Evolutionary conservation across 2,888 invertebrate species (phyloP), one percentile per base, ranked within the genome.

Genomic region (Chrysodeixis includens): DNA sequence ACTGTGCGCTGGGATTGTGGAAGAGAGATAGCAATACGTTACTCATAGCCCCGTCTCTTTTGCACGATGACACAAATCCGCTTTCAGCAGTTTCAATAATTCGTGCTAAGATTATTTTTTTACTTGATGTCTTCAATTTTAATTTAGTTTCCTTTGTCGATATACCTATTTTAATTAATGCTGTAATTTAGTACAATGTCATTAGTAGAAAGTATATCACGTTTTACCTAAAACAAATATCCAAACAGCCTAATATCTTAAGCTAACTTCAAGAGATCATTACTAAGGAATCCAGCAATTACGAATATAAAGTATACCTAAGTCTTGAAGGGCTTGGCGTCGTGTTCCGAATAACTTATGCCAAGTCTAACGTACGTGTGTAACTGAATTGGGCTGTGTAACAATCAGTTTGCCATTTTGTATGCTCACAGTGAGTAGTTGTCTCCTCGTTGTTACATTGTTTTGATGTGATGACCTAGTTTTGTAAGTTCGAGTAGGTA

Each of bases 311-410:
- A 70, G 64, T 79, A 49, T 20, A 64, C 32, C 52, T 61, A 64
- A 57, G 66, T 63, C 62, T 53, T 64, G 68, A 68, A 26, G 61
- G 55, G 62, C 51, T 70, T 64, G n/a, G 12, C 60, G 18, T 44
- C 78, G 75, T 80, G 78, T 14, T 30, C 56, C 59, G 78, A 79
- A 79, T 79, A 74, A 68, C 62, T 77, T 72, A 77, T 58, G 30
- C 30, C n/a, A 26, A 7, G 56, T 20, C 30, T 5, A 53, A 54
- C 26, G 66, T 44, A 71, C 76, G 61, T 65, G 76, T 65, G 40
- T 54, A 71, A 71, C 71, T 54, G 76, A 73, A 73, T 60, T 59
- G 58, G 59, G 59, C 61, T 66, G 49, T 10, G 61, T 56, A 16
- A 72, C 63, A 66, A 76, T 66, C 66, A 62, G 63, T 73, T 69